Conservation (phyloP, 1,140 invertebrate genomes). For the Eurosta solidaginis region DNA sequence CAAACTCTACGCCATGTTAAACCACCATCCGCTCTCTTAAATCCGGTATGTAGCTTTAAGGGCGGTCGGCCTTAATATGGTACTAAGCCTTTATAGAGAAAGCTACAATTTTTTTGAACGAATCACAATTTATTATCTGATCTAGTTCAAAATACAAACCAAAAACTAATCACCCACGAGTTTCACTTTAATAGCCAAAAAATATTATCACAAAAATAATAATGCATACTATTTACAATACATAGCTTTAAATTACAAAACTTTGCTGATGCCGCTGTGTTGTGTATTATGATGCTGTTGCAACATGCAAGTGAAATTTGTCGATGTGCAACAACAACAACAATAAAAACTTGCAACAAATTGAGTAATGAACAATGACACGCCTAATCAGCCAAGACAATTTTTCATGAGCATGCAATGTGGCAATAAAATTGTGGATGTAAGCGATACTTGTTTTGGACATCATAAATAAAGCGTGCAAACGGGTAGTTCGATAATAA, state of each 20-base stretch:
- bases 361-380: slow-evolving; percentile 22
- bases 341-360: slow-evolving; percentile 1
- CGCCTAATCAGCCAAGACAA: slow-evolving; percentile 21
- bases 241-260: slow-evolving; percentile 22
- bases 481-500: background rate
- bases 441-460: slow-evolving; percentile 15
- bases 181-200: background rate
- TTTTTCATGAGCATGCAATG: background rate
- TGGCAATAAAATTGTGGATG: background rate
- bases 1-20: too few species aligned
- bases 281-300: background rate
- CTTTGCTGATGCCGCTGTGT: background rate
- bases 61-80: too few species aligned
- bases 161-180: background rate
- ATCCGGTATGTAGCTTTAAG: too few species aligned
- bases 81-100: background rate
- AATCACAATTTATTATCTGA: background rate
- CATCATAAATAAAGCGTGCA: background rate
- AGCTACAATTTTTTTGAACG: background rate
- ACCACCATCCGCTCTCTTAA: too few species aligned
- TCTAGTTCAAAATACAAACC: background rate
- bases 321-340: background rate
- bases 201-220: background rate
- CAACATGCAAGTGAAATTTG: background rate
- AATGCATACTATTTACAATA: slow-evolving; percentile 15